A percentile compares a stretch with the other conserved stretches of the same genome.
Conservation (phyloP, 30 jellyfish, hydroid and myxozoan genomes). For the Turritopsis rubra region DNA sequence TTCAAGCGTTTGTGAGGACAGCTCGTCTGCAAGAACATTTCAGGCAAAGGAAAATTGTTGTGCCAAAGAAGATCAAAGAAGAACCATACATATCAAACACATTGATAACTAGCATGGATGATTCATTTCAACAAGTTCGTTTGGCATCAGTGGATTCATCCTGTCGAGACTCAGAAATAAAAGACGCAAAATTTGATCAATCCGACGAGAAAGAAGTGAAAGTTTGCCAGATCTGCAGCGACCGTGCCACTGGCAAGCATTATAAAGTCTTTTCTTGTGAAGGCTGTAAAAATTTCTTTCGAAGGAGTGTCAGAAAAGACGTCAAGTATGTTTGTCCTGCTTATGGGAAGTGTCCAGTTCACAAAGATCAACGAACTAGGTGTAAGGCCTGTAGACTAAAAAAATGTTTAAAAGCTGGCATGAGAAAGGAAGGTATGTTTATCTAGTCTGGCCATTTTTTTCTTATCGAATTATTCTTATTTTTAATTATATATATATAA, state of each 20-base stretch:
- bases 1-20: neutral
- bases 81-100: neutral
- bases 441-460: neutral
- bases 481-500: too few relatives aligned
- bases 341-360: conserved; percentile 89
- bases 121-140: neutral
- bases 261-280: conserved; percentile 91
- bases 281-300: conserved; percentile 94
- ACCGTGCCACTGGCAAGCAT: conserved; percentile 87
- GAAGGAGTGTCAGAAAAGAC: conserved; percentile 87
- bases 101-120: neutral
- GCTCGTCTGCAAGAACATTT: neutral
- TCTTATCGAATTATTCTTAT: too few relatives aligned
- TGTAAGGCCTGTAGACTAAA: conserved; percentile 90
- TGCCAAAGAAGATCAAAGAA: neutral
- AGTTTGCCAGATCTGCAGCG: conserved; percentile 77
- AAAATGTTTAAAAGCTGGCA: conserved; percentile 83
- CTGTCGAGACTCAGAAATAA: neutral
- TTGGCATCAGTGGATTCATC: neutral
- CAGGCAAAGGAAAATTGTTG: neutral
- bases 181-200: neutral
- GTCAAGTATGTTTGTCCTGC: conserved; percentile 91
- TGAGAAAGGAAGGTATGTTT: conserved; percentile 85
- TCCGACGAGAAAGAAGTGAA: conserved; percentile 30
- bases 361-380: conserved; percentile 87